Base-by-base conservation (phyloP, 2,113 vertebrate species). In the Rhabdornis inornatus region DNA sequence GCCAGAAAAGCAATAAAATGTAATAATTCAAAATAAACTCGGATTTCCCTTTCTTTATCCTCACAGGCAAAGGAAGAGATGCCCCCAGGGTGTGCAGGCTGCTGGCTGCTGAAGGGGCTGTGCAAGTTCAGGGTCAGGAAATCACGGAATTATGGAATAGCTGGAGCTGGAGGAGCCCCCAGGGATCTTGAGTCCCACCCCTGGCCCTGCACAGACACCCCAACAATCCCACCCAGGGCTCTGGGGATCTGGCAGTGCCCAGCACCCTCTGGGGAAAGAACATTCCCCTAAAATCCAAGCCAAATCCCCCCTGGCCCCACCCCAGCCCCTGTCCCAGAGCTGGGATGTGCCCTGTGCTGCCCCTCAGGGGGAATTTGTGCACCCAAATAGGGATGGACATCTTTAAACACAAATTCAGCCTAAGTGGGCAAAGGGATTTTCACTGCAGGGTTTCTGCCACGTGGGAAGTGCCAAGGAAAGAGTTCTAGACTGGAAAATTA, bases 361-460 rank as follows among this genome's bases (percentile, higher is more conserved):
- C 35, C 71, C 71, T 31, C 7, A 0, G 30, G 16, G 18, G 25
- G 33, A 8, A 4, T 28, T 1, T n/a, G 33, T 2, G 3, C 39
- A 10, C 61, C n/a, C 45, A 9, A 1, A 3, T 1, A 10, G 4
- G 18, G 22, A 18, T 15, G 35, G 1, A 1, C 68, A 5, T 5
- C 60, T 31, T 17, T 8, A 55, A 49, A 70, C 20, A 8, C 11
- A 4, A 39, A 90, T 6, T 37, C 61, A 53, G 63, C 1, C 0
- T 0, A 2, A 15, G 13, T 1, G 39, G 42, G 40, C 20, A 35
- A 6, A 42, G 66, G 63, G 31, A 15, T 69, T 74, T 60, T 18
- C 40, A 69, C 22, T 13, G 49, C 10, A 65, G 50, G 37, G 9
- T 25, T 76, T 25, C 44, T 52, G 72, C 22, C 24, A 13, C 22